Conservation (phyloP, 2,888 invertebrate species). For the Archips xylosteana region DNA sequence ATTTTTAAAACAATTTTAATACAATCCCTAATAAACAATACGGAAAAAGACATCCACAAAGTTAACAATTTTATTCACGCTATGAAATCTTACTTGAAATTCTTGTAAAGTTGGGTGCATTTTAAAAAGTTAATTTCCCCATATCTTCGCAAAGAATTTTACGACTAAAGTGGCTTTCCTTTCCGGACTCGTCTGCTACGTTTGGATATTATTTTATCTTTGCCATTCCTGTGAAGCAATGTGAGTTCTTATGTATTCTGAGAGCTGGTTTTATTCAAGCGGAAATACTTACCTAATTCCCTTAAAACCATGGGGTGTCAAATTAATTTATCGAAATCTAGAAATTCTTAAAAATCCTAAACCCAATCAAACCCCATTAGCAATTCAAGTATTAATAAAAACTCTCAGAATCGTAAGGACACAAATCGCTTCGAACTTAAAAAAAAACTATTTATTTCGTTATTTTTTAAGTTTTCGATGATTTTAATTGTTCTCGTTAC, state of each 20-base stretch:
- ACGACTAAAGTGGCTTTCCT: background rate
- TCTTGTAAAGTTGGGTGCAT: background rate
- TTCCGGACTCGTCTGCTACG: background rate
- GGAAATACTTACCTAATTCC: background rate
- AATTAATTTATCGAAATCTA: background rate
- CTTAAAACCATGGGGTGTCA: background rate
- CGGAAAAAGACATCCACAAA: no score
- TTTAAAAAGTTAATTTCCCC: background rate
- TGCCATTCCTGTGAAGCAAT: constrained; percentile 23
- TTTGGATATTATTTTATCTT: constrained; percentile 27
- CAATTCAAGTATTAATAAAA: constrained; percentile 9
- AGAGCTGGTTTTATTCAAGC: background rate
- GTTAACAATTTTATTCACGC: no score
- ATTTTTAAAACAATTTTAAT: no score
- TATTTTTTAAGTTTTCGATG: constrained; percentile 83
- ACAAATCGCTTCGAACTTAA: constrained; percentile 55
- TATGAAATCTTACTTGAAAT: background rate
- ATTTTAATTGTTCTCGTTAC: constrained; percentile 84
- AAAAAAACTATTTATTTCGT: constrained; percentile 82
- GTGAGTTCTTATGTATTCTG: constrained; percentile 3
- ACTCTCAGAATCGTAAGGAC: constrained; percentile 54
- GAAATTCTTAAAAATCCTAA: background rate
- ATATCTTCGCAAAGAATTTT: background rate
- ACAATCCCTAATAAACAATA: no score
- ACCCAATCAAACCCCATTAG: background rate